These are phyloP conservation scores for Nothobranchius furzeri DNA, from an alignment of 2,113 vertebrate genomes.

Conservation along the genomic window DNA sequence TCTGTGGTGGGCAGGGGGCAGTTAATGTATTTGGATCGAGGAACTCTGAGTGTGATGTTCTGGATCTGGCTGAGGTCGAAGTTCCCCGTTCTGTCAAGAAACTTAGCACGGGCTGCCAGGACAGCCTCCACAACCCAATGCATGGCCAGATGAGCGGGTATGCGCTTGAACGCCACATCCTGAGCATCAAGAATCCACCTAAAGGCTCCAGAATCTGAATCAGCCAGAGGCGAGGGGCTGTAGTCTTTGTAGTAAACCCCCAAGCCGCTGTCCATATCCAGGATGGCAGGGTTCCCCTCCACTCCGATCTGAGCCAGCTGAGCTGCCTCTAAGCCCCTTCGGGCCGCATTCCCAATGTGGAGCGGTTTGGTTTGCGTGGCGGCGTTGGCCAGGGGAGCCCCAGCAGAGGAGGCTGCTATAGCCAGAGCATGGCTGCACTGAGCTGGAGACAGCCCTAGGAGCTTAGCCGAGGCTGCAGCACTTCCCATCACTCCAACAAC, in stretches of 20 bases:
- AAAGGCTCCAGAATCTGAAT: conserved; percentile 64
- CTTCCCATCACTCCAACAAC: conserved; percentile 93
- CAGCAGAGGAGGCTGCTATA: conserved; percentile 89
- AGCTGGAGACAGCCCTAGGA: conserved; percentile 79
- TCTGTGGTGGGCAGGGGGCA: conserved; percentile 84
- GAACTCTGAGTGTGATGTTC: conserved; percentile 82
- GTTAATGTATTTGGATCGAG: conserved; percentile 85
- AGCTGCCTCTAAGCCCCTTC: conserved; percentile 86
- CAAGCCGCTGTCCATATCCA: conserved; percentile 85
- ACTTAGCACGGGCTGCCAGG: conserved; percentile 72
- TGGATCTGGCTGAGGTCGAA: conserved; percentile 74
- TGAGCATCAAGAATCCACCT: conserved; percentile 88
- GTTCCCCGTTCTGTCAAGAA: conserved; percentile 46
- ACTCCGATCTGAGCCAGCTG: conserved; percentile 85
- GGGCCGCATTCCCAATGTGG: conserved; percentile 88
- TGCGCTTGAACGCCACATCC: conserved; percentile 88
- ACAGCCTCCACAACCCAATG: conserved; percentile 93
- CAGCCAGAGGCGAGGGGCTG: conserved; percentile 72
- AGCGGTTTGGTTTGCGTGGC: conserved; percentile 94
- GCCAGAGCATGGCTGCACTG: conserved; percentile 86
- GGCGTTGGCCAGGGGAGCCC: conserved; percentile 91
- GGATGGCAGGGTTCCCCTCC: conserved; percentile 83
- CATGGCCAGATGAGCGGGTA: conserved; percentile 90
- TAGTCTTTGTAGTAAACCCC: conserved; percentile 91
- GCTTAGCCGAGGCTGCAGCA: conserved; percentile 87